Percentiles rank a stretch among this genome's conserved stretches.
phyloP scores from a whole-genome alignment of 1,140 invertebrate genomes.

The Chlorops oryzae region DNA sequence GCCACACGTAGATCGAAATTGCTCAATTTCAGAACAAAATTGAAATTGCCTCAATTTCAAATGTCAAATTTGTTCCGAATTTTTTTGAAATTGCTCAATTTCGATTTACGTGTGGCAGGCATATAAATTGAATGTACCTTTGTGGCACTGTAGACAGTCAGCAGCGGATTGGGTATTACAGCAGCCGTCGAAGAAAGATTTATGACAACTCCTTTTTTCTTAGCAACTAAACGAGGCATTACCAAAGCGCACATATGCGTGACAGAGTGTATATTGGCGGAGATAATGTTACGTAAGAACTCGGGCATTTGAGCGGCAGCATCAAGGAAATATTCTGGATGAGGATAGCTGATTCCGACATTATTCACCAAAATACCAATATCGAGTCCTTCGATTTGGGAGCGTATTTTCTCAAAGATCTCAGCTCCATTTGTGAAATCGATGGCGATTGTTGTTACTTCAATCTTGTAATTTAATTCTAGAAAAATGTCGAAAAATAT shows the following conservation, averaged over 20 bases:
- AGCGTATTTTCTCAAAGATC: constrained; percentile 72
- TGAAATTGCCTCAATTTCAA: no score
- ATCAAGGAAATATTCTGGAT: constrained; percentile 78
- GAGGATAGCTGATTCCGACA: constrained; percentile 84
- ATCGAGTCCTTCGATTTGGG: constrained; percentile 71
- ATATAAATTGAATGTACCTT: constrained; percentile 62
- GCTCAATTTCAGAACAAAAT: no score
- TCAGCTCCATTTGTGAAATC: constrained; percentile 70
- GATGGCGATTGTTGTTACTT: constrained; percentile 74
- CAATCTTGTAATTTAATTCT: constrained; percentile 70
- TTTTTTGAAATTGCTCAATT: no score
- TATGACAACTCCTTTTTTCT: constrained; percentile 79
- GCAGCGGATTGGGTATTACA: constrained; percentile 71
- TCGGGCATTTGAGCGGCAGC: constrained; percentile 55
- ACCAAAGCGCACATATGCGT: constrained; percentile 78
- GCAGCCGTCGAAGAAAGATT: constrained; percentile 86
- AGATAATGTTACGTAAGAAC: constrained; percentile 57
- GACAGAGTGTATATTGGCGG: constrained; percentile 68
- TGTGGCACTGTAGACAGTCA: constrained; percentile 81
- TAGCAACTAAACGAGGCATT: constrained; percentile 82
- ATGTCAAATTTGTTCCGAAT: no score
- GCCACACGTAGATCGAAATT: no score
- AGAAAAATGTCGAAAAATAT: no score
- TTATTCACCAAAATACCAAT: constrained; percentile 93
- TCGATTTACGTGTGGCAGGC: no score